A percentile compares a stretch with the other conserved stretches of the same genome.
phyloP scores from a whole-genome alignment of 2,113 vertebrate genomes.

The Cairina moschata region DNA sequence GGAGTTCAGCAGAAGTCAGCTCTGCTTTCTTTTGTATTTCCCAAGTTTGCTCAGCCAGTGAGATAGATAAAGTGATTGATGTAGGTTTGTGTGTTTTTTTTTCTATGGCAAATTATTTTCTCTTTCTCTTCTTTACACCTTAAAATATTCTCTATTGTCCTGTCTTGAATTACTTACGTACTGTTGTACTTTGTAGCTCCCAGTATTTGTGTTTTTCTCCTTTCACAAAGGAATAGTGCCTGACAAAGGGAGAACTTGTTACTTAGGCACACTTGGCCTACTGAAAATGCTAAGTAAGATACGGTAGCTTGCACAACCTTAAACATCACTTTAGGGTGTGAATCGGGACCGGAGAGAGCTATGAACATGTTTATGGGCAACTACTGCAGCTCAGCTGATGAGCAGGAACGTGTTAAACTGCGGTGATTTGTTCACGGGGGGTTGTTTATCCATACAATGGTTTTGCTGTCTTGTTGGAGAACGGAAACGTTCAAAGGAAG shows the following conservation, averaged over 20 bases:
- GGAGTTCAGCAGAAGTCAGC: not conserved
- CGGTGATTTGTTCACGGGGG: not conserved
- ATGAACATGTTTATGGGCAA: not conserved
- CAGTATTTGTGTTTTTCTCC: not conserved
- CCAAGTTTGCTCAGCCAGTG: not conserved
- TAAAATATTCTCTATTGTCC: not conserved
- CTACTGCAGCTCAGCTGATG: conserved; percentile 3
- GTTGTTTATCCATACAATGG: conserved; percentile 17
- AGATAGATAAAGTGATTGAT: not conserved
- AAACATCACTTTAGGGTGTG: not conserved
- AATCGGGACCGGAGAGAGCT: not conserved
- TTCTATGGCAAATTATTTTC: not conserved
- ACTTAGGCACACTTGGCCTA: not conserved
- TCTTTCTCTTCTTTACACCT: not conserved
- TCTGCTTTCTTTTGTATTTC: not conserved
- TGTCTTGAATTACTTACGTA: not conserved
- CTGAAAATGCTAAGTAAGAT: not conserved
- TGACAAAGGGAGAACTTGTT: not conserved
- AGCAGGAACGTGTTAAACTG: not conserved
- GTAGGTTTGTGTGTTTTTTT: not conserved
- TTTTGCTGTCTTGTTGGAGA: not conserved
- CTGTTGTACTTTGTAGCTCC: not conserved
- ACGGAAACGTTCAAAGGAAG: conserved; percentile 46
- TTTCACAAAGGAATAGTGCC: not conserved
- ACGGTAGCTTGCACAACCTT: not conserved